Conservation (phyloP, 2,113 vertebrate species). For the Agapornis roseicollis region DNA sequence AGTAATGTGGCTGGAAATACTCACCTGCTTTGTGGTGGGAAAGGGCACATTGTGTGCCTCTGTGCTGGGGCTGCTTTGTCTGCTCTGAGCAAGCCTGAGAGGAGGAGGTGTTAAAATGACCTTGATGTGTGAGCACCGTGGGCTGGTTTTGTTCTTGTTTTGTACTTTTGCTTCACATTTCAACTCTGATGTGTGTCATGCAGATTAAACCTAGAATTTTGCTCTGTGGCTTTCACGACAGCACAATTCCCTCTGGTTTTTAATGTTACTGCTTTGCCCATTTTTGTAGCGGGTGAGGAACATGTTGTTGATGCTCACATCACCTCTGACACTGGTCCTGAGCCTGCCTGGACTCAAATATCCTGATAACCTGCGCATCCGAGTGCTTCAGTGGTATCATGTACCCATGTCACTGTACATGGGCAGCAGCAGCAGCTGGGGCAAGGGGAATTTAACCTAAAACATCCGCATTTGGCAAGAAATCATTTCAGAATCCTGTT, state of each 20-base stretch:
- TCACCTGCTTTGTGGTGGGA: background rate
- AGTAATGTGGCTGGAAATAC: background rate
- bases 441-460: background rate
- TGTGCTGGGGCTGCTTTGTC: background rate
- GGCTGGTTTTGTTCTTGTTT: background rate
- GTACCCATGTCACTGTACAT: background rate
- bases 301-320: background rate
- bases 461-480: background rate
- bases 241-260: background rate
- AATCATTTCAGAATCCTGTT: background rate
- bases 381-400: background rate
- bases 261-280: background rate
- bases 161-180: background rate
- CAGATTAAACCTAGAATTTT: background rate
- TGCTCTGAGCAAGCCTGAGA: background rate
- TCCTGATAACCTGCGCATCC: background rate
- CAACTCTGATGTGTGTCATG: background rate
- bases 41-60: background rate
- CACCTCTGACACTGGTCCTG: conserved; percentile 16
- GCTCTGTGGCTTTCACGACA: background rate
- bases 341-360: conserved; percentile 11
- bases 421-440: background rate
- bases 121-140: background rate
- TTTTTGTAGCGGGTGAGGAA: background rate
- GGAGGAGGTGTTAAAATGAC: background rate